Evolutionary conservation across 2,113 vertebrate species (phyloP), one percentile per base, ranked within the genome.

Genomic region (Engraulis encrasicolus): DNA sequence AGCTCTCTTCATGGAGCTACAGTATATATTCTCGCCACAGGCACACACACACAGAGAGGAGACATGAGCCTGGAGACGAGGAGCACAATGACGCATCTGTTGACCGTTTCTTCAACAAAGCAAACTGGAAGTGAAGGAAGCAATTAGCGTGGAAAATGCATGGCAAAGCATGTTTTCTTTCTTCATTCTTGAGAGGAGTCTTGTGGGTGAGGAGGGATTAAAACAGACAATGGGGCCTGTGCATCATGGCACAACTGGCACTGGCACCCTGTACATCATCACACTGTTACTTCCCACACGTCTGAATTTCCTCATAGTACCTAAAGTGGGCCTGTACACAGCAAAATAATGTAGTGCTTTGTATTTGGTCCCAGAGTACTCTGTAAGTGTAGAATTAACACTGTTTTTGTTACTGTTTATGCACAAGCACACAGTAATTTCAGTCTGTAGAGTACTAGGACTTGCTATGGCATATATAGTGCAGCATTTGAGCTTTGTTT

Each of bases 41-140:
- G 61, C 12, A 71, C n/a, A n/a, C n/a, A n/a, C n/a, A n/a, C n/a
- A n/a, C n/a, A n/a, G n/a, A n/a, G n/a, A n/a, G n/a, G 27, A 71
- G 66, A 34, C 66, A 74, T 27, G 5, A 34, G 31, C 66, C 5
- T 11, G 5, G 1, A 34, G 66, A 23, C 15, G 9, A 34, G 66
- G 66, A 31, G 15, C 83, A 88, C 61, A 89, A 86, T 58, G 86
- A 80, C 80, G 61, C 83, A 14, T 88, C 86, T 86, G 87, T 84
- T 91, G 84, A 54, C 54, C 82, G 71, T 91, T 83, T n/a, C n/a
- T n/a, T 78, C 49, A 74, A 78, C 20, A 78, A 85, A 74, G 78
- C 83, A 66, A 89, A 85, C 83, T 86, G 80, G 52, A 87, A 87
- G 78, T 48, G 27, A 86, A 87, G 85, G 87, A 89, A 91, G 89